phyloP scores from a whole-genome alignment of 37 sponge, comb jelly and placozoan genomes.

The Chondrosia reniformis region DNA sequence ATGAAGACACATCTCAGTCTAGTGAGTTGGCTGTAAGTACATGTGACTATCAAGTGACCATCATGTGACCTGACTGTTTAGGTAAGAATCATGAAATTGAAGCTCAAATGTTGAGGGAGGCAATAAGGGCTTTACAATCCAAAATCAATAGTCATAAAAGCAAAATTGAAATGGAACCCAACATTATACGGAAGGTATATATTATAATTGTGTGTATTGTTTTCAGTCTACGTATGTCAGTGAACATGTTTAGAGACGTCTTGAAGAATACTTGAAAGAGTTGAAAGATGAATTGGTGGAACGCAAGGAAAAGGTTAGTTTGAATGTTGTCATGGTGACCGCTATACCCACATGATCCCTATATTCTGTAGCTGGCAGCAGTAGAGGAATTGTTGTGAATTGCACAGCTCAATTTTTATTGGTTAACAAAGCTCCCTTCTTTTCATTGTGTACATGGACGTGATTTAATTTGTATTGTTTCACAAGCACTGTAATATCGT shows the following conservation, averaged over 20 bases:
- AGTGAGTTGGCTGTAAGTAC: neutral
- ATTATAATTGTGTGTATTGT: neutral
- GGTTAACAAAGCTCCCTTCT: too few relatives aligned
- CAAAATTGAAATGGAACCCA: constrained; percentile 53
- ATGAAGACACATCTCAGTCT: neutral
- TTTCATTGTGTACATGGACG: too few relatives aligned
- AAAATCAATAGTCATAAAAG: constrained; percentile 61
- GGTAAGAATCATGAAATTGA: neutral
- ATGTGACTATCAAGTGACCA: neutral
- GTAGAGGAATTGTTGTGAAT: too few relatives aligned
- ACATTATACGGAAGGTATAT: constrained; percentile 45
- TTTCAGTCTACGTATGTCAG: neutral
- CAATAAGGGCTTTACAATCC: constrained; percentile 39
- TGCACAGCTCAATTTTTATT: too few relatives aligned
- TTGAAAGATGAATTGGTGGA: constrained; percentile 39
- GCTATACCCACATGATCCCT: too few relatives aligned
- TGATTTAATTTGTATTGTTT: too few relatives aligned
- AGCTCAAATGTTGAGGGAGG: neutral
- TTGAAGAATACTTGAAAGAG: constrained; percentile 55
- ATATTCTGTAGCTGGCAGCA: too few relatives aligned
- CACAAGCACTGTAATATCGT: too few relatives aligned
- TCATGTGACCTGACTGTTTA: neutral
- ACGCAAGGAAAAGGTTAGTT: constrained; percentile 52
- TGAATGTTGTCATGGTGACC: too few relatives aligned
- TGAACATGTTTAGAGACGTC: constrained; percentile 25